Base-by-base conservation (phyloP, 2,113 vertebrate species). In the Atlantisia rogersi region DNA sequence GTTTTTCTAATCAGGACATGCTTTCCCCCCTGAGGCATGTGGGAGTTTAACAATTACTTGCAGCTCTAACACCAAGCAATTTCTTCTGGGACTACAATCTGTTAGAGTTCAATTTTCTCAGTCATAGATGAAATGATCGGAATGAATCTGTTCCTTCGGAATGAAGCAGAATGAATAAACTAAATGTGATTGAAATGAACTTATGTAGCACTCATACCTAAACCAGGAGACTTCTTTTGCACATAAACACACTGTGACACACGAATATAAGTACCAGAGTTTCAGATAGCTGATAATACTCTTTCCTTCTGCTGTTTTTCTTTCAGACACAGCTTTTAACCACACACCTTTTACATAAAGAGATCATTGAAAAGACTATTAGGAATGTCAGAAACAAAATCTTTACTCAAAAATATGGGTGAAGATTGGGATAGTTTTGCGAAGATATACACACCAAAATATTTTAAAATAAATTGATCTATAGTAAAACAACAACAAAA, bases 21-120 rank as follows among this genome's bases (percentile, higher is more conserved):
- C 90, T 96, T 98, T 97, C 68, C 97, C 80, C 97, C 97, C 62
- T 81, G 96, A 98, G 97, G 95, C 95, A 97, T 73, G 89, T 96
- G 96, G 94, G 97, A 98, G 94, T 98, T 98, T 97, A 98, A 97
- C 97, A 98, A 98, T 98, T 98, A 98, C 96, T 97, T 97, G 98
- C 93, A 95, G 96, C 95, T 98, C 95, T 97, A 98, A 97, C 96
- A 97, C 94, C 91, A 97, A 88, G 96, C 97, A 98, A 98, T 98
- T 98, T 98, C 97, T 98, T 97, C 87, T 96, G 95, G 95, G 97
- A 97, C 88, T 96, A 96, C 96, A 98, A 97, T 98, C 97, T 98
- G 97, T 97, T 97, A 97, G 96, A 98, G 97, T 98, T 98, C 97
- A 98, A 97, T 98, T 98, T 98, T 97, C 97, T 97, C 96, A 97